Evolutionary conservation across 2,888 invertebrate species (phyloP).

Genomic region (Torymus texanus): DNA sequence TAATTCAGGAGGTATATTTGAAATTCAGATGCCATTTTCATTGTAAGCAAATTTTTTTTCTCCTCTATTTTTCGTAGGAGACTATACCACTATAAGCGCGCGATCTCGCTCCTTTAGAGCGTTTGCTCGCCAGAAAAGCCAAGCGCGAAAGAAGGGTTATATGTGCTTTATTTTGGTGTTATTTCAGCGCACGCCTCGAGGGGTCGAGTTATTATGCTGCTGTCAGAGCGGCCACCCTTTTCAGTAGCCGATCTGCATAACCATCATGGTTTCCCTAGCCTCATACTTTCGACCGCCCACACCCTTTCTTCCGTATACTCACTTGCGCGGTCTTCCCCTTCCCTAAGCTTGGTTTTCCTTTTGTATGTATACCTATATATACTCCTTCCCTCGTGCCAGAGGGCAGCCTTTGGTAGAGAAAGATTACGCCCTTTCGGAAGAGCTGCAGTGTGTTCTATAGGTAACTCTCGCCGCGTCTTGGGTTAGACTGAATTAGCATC

Average conservation of each 20-base stretch:
- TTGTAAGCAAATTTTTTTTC: slow-evolving; percentile 58
- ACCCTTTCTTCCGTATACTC: slow-evolving; percentile 62
- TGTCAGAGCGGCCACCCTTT: slow-evolving; percentile 66
- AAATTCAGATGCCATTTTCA: slow-evolving; percentile 59
- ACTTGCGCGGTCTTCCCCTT: slow-evolving; percentile 48
- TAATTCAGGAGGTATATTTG: slow-evolving; percentile 54
- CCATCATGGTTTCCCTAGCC: slow-evolving; percentile 64
- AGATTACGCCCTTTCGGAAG: slow-evolving; percentile 15
- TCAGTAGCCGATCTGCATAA: slow-evolving; percentile 68
- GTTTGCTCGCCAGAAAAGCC: neutral
- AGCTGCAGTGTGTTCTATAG: too few relatives aligned
- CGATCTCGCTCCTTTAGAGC: neutral
- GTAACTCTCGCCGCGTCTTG: too few relatives aligned
- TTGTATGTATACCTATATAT: neutral
- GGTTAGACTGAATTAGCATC: too few relatives aligned
- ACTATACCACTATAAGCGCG: neutral
- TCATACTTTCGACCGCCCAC: slow-evolving; percentile 53
- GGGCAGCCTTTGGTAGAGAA: neutral
- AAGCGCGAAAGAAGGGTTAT: slow-evolving; percentile 63
- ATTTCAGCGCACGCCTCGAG: slow-evolving; percentile 59
- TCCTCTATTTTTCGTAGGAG: slow-evolving; percentile 41
- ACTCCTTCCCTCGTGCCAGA: too few relatives aligned
- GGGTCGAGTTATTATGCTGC: slow-evolving; percentile 59
- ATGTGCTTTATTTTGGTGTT: slow-evolving; percentile 65
- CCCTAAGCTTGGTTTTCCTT: neutral